phyloP scores from a whole-genome alignment of 2,113 vertebrate species.

The Baryphthengus martii region DNA sequence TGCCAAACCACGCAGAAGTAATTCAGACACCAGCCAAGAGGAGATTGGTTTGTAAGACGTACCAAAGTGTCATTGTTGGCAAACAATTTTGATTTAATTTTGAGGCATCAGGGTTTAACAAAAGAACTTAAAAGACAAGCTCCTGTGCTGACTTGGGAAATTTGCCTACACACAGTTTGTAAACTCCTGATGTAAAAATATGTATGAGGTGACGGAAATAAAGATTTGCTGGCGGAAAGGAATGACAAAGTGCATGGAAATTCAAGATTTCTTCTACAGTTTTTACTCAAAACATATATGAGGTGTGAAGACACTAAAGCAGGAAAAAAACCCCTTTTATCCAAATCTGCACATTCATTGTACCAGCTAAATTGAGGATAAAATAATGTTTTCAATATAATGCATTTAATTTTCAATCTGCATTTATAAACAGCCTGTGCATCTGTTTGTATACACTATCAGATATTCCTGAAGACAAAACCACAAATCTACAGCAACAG shows the following conservation, averaged over 20 bases:
- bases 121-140: background rate
- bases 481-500: background rate
- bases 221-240: background rate
- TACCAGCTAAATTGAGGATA: background rate
- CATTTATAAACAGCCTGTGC: background rate
- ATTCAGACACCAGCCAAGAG: background rate
- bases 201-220: background rate
- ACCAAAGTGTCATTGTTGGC: background rate
- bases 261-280: background rate
- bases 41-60: background rate
- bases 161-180: background rate
- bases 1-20: background rate
- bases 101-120: background rate
- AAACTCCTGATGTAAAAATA: background rate
- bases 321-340: background rate
- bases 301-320: background rate
- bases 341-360: background rate
- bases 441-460: background rate
- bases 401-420: background rate
- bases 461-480: background rate
- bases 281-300: fast-evolving
- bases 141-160: background rate
- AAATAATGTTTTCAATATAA: background rate
- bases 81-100: background rate
- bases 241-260: background rate